Percentiles rank a stretch among this genome's conserved stretches.
These are phyloP conservation scores for Nycticorax nycticorax DNA, from an alignment of 2,113 vertebrate genomes.

Conservation along the genomic window DNA sequence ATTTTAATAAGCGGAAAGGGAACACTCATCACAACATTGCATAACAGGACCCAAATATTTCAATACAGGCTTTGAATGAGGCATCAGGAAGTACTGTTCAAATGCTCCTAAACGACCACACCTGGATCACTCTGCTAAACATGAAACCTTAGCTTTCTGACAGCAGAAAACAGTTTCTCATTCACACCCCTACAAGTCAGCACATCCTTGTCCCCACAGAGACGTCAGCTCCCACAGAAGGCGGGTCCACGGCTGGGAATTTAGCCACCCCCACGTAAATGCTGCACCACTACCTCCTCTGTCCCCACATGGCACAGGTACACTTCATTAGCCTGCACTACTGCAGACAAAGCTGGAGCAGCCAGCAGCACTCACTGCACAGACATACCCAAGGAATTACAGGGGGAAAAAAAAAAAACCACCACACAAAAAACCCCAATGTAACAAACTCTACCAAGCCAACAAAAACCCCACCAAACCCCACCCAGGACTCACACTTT, in stretches of 20 bases:
- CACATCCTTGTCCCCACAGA: not conserved
- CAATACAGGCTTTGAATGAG: not conserved
- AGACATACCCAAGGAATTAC: not conserved
- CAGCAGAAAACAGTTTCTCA: not conserved
- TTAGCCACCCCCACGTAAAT: not conserved
- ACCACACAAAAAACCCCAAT: not conserved
- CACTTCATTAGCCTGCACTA: not conserved
- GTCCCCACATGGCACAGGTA: not conserved
- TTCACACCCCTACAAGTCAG: not conserved
- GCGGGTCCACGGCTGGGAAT: not conserved
- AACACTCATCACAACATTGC: not conserved
- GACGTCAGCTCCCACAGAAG: not conserved
- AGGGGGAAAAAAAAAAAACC: not conserved
- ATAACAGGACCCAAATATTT: not conserved
- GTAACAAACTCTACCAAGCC: not conserved
- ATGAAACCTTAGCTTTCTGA: not conserved
- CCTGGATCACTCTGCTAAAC: not conserved
- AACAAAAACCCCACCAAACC: not conserved
- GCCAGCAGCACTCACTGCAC: not conserved
- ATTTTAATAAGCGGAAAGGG: not conserved
- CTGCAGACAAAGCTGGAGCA: not conserved
- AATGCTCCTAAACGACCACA: not conserved
- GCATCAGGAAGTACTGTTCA: not conserved
- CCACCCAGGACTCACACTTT: not conserved
- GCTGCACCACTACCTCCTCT: not conserved